These are phyloP conservation scores for Acanthaster planci DNA, from an alignment of 35 echinoderm and acorn worm species.

Conservation along the genomic window DNA sequence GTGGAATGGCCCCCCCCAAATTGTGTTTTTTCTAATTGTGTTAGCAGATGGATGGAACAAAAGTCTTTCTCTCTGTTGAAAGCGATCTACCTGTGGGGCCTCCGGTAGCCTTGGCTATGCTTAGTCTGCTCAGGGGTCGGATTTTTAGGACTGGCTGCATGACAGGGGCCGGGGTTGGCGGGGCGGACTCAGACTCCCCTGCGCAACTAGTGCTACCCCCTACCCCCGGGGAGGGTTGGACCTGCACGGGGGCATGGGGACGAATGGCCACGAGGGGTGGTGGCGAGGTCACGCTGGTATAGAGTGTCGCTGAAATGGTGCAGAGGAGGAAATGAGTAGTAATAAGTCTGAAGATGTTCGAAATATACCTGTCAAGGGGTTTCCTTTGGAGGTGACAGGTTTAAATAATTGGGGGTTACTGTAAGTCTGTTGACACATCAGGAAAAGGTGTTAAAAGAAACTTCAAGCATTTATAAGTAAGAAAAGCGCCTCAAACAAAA, in stretches of 20 bases:
- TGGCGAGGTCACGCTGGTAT: background rate
- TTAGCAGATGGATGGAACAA: background rate
- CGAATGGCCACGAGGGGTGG: constrained; percentile 3
- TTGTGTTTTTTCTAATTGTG: too few relatives aligned
- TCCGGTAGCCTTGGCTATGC: constrained; percentile 30
- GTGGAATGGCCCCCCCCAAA: background rate
- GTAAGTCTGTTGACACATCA: too few relatives aligned
- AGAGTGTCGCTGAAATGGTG: background rate
- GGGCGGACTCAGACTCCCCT: background rate
- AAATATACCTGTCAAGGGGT: too few relatives aligned
- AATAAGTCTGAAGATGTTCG: background rate
- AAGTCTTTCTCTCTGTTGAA: background rate
- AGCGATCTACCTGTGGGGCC: constrained; percentile 9
- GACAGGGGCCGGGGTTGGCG: background rate
- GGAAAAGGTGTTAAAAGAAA: too few relatives aligned
- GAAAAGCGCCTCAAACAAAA: too few relatives aligned
- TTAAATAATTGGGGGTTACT: too few relatives aligned
- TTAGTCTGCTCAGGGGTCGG: constrained; percentile 32
- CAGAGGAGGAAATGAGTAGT: background rate
- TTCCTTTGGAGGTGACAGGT: too few relatives aligned
- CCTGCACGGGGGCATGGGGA: background rate
- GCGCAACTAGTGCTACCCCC: background rate
- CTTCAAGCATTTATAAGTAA: too few relatives aligned
- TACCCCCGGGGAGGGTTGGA: background rate
- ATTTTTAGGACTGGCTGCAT: constrained; percentile 60